phyloP scores from a whole-genome alignment of 2,113 vertebrate genomes.

The Xiphophorus hellerii region DNA sequence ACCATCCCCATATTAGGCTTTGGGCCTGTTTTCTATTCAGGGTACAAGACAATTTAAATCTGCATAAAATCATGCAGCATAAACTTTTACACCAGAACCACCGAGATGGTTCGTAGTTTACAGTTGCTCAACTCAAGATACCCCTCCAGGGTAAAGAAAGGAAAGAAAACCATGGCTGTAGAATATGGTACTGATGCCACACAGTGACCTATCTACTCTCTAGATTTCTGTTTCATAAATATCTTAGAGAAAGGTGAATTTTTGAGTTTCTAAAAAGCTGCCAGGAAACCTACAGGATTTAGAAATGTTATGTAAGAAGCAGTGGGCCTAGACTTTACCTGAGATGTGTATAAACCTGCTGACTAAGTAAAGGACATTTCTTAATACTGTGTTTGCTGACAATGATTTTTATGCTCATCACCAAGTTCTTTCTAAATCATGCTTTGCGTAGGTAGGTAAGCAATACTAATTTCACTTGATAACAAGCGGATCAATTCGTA shows the following conservation, averaged over 20 bases:
- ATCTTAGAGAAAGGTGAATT: background rate
- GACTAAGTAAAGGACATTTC: background rate
- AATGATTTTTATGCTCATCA: background rate
- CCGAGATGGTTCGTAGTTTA: background rate
- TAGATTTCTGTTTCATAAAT: background rate
- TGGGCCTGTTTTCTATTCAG: background rate
- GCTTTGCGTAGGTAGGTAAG: background rate
- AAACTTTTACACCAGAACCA: background rate
- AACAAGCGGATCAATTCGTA: conserved; percentile 6
- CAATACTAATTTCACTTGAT: background rate
- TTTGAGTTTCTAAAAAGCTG: background rate
- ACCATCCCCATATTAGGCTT: background rate
- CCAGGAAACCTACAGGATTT: background rate
- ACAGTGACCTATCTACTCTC: background rate
- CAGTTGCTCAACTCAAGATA: background rate
- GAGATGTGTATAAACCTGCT: background rate
- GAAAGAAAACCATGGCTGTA: background rate
- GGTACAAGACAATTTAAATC: background rate
- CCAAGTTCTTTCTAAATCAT: background rate
- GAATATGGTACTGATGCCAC: background rate
- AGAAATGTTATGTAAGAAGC: background rate
- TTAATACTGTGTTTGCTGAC: background rate
- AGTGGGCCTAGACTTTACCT: background rate
- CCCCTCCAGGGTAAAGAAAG: background rate
- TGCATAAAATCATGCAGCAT: background rate